phyloP scores from a whole-genome alignment of 2,113 vertebrate genomes.

The Channa maculata region DNA sequence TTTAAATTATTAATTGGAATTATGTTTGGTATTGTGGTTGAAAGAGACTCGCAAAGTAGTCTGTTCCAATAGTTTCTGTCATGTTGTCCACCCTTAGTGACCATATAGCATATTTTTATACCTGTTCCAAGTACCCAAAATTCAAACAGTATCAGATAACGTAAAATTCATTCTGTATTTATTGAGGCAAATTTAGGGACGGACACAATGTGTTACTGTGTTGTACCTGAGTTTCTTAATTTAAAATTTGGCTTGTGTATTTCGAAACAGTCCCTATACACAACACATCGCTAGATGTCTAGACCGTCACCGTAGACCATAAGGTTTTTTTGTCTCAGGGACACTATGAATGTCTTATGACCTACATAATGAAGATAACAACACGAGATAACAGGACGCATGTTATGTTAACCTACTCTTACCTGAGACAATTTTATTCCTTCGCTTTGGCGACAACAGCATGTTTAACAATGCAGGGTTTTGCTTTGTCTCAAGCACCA shows the following conservation, averaged over 20 bases:
- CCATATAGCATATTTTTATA: too few relatives aligned
- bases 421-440: not conserved
- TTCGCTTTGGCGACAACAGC: conserved; percentile 7
- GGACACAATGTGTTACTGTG: not conserved
- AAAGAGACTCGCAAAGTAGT: too few relatives aligned
- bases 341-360: conserved; percentile 9
- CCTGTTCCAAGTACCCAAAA: too few relatives aligned
- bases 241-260: not conserved
- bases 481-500: conserved; percentile 4
- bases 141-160: too few relatives aligned
- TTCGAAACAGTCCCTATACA: not conserved
- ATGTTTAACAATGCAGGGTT: conserved; percentile 4
- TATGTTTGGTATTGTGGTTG: not conserved
- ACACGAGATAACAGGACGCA: not conserved
- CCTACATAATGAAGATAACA: not conserved
- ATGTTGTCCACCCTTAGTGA: too few relatives aligned
- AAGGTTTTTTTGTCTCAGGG: not conserved
- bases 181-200: too few relatives aligned
- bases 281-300: not conserved
- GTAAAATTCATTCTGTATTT: too few relatives aligned
- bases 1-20: not conserved
- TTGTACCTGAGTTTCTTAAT: not conserved
- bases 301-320: not conserved
- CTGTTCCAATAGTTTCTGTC: too few relatives aligned
- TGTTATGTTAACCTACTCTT: not conserved